Evolutionary conservation across 2,888 invertebrate genomes (phyloP).

Genomic region (Stenodera caucasica): DNA sequence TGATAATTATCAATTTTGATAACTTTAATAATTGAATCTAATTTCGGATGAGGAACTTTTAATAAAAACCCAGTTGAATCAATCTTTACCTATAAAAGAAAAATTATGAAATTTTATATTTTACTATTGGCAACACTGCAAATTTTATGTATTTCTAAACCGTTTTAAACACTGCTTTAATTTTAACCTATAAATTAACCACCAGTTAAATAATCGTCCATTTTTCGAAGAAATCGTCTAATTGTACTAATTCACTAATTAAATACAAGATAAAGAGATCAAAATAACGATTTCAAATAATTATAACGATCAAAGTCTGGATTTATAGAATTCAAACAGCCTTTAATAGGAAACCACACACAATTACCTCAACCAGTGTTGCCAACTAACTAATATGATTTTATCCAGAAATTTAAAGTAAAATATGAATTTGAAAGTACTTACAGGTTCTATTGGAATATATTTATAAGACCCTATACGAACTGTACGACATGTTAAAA

Average conservation of each 20-base stretch:
- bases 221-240: no score
- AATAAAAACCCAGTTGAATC: conserved; percentile 52
- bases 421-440: conserved; percentile 43
- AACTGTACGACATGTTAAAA: conserved; percentile 68
- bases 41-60: conserved; percentile 62
- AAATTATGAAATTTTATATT: conserved; percentile 12
- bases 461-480: conserved; percentile 85
- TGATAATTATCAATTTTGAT: conserved; percentile 70
- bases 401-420: conserved; percentile 16
- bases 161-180: not conserved
- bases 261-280: no score
- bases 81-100: conserved; percentile 43
- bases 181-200: not conserved
- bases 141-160: not conserved
- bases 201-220: no score
- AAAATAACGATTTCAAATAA: no score
- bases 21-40: conserved; percentile 61
- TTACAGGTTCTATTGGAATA: conserved; percentile 72
- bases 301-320: no score
- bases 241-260: no score
- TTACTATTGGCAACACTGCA: not conserved
- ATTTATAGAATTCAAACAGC: no score
- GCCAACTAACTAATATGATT: conserved; percentile 10
- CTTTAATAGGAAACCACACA: no score
- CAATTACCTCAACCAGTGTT: not conserved